Evolutionary conservation across 64 coral and sea anemone genomes (phyloP).

Genomic region (Pocillopora verrucosa): DNA sequence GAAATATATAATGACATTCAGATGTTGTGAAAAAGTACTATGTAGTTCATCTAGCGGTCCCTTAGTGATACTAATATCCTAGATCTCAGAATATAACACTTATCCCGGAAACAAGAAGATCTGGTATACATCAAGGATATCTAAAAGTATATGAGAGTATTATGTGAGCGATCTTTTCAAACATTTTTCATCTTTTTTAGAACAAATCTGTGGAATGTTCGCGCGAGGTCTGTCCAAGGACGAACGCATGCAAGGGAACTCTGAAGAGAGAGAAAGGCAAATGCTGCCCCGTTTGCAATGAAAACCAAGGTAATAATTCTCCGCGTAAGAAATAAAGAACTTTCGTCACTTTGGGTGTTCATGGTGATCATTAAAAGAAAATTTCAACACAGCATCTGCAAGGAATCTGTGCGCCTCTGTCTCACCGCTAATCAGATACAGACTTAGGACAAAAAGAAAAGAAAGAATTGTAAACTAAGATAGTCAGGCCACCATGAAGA

Average conservation of each 20-base stretch:
- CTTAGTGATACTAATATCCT: too few relatives aligned
- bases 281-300: constrained; percentile 30
- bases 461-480: too few relatives aligned
- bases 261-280: not conserved
- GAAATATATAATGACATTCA: not conserved
- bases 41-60: too few relatives aligned
- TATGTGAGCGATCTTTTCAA: not conserved
- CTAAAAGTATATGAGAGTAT: not conserved
- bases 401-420: too few relatives aligned
- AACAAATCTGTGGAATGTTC: constrained; percentile 41
- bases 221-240: constrained; percentile 29
- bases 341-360: not conserved
- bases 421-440: too few relatives aligned
- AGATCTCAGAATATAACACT: not conserved
- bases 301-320: not conserved
- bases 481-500: too few relatives aligned
- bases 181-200: constrained; percentile 8
- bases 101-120: too few relatives aligned
- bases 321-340: not conserved
- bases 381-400: too few relatives aligned
- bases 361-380: too few relatives aligned
- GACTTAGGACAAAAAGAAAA: too few relatives aligned
- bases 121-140: too few relatives aligned
- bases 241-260: not conserved
- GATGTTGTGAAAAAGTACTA: not conserved